Evolutionary conservation across 2,888 invertebrate genomes (phyloP).

Genomic region (Coecobrya sp.): DNA sequence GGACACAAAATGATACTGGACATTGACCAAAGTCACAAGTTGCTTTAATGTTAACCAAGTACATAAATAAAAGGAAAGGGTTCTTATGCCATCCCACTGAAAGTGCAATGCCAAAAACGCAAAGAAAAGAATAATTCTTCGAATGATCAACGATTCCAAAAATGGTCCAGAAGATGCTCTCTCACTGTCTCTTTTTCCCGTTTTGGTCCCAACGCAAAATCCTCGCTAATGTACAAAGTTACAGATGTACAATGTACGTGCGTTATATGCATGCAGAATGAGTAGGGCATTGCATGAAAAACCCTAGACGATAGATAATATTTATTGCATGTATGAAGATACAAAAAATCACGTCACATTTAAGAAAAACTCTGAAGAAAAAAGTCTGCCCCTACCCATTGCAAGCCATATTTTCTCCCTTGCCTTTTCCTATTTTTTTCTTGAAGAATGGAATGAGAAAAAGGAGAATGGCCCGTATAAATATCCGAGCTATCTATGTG

Average conservation of each 20-base stretch:
- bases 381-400: conserved; percentile 4
- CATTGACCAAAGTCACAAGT: conserved; percentile 50
- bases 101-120: conserved; percentile 34
- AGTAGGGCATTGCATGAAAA: not conserved
- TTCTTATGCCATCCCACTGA: not conserved
- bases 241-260: not conserved
- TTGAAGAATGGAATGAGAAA: conserved; percentile 46
- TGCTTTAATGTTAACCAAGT: conserved; percentile 28
- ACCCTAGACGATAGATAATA: conserved; percentile 5
- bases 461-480: conserved; percentile 59
- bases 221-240: conserved; percentile 26
- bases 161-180: conserved; percentile 18
- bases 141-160: conserved; percentile 53
- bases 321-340: conserved; percentile 34
- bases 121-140: conserved; percentile 23
- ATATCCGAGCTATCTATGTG: not conserved
- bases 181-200: not conserved
- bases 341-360: conserved; percentile 53
- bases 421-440: conserved; percentile 2
- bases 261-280: not conserved
- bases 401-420: conserved; percentile 41
- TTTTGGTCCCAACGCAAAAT: conserved; percentile 4
- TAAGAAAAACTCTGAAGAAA: conserved; percentile 27
- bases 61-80: conserved; percentile 40
- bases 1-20: conserved; percentile 24